Base-by-base conservation (phyloP, 2,888 invertebrate genomes). In the Malthinus flaveolus region DNA sequence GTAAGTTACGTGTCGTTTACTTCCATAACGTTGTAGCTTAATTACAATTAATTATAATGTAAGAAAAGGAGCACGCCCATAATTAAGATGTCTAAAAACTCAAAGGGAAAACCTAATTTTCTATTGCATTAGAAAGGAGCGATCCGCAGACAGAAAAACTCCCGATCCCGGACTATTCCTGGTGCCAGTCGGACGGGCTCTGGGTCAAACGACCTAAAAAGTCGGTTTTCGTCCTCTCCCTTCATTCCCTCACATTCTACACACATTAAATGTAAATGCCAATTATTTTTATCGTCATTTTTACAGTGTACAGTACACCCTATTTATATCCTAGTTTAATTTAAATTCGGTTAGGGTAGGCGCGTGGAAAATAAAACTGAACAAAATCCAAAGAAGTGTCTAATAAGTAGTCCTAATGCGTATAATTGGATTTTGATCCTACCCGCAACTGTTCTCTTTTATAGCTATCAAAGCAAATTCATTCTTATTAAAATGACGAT, bases 1-100 rank as follows among this genome's bases (percentile, higher is more conserved):
- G 79, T 79, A 66, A 78, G 79, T 73, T 10, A 8, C 47, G n/a
- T 11, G n/a, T 11, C 32, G 8, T 36, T 23, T 44, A 15, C 39
- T 44, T 44, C 5, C 9, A 9, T 6, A 12, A 23, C 5, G 23
- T 3, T n/a, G 23, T 23, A 23, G 23, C 23, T 23, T 23, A 23
- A 3, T 23, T 23, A 23, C 15, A 15, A 42, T 9, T n/a, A 42
- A 2, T 12, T 39, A 4, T 42, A 42, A n/a, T n/a, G n/a, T n/a
- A n/a, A n/a, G n/a, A 23, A 23, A 23, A 42, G 39, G 13, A 12
- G 15, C 39, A 42, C 39, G n/a, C 39, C 12, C 13, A n/a, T 42
- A 42, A 42, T 15, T 23, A 23, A 2, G 5, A 23, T 5, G 23
- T 23, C 23, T 2, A 23, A 23, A 23, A 23, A 23, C 5, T 3